These are phyloP conservation scores for Eulemur macaco DNA, from an alignment of 2,113 vertebrate genomes.

Conservation along the genomic window DNA sequence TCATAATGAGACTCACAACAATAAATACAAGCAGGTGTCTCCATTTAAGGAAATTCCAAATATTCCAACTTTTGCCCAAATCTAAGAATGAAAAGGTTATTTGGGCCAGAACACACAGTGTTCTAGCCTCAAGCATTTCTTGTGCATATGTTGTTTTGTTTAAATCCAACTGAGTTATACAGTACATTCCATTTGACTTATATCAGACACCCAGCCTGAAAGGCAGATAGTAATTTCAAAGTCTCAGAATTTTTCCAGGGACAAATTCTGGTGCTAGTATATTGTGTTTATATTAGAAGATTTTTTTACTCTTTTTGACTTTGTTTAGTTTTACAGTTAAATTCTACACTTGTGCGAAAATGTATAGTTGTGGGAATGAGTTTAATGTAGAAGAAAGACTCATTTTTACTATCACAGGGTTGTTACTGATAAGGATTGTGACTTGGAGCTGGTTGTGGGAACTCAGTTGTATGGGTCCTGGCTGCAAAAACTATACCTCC, in stretches of 20 bases:
- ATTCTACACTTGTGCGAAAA: background rate
- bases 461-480: background rate
- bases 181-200: background rate
- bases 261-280: background rate
- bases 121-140: slow-evolving; percentile 34
- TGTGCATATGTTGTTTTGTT: slow-evolving; percentile 11
- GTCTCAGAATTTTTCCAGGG: background rate
- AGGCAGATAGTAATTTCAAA: background rate
- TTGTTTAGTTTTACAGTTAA: background rate
- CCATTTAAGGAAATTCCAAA: slow-evolving; percentile 10
- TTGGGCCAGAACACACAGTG: background rate
- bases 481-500: background rate
- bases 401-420: background rate
- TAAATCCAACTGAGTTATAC: background rate
- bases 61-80: background rate
- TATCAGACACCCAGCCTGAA: background rate
- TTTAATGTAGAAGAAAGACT: background rate
- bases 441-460: background rate
- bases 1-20: background rate
- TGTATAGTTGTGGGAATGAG: background rate
- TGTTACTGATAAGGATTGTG: background rate
- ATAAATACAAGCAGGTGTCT: slow-evolving; percentile 52
- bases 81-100: background rate
- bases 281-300: background rate
- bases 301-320: background rate